Conservation (phyloP, 1,140 invertebrate species). For the Pollicipes pollicipes region DNA sequence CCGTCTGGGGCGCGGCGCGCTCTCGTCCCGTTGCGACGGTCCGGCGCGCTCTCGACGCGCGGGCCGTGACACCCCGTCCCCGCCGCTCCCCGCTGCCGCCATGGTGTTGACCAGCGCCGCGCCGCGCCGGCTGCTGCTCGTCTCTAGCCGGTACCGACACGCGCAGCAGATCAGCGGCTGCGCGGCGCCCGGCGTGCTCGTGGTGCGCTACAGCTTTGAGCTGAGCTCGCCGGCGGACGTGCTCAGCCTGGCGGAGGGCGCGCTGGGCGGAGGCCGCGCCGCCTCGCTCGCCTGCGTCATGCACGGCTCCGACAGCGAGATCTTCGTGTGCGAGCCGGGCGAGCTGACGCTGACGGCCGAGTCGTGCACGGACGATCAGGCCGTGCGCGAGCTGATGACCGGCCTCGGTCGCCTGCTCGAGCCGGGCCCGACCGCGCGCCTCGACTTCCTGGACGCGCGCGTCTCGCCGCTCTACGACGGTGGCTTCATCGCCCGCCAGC, state of each 20-base stretch:
- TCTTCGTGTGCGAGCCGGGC: slow-evolving; percentile 28
- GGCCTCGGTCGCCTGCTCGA: slow-evolving; percentile 20
- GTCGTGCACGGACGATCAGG: slow-evolving; percentile 19
- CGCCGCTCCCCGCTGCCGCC: no score
- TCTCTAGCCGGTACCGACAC: slow-evolving; percentile 4
- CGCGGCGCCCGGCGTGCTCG: neutral
- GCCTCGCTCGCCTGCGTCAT: slow-evolving; percentile 29
- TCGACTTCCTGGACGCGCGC: slow-evolving; percentile 29
- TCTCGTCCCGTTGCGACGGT: no score
- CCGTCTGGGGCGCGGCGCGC: no score
- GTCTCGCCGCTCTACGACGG: slow-evolving; percentile 23
- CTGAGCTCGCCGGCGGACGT: neutral
- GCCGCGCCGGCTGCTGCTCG: neutral
- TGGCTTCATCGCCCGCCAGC: slow-evolving; percentile 21
- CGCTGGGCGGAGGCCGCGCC: slow-evolving; percentile 23
- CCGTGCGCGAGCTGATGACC: slow-evolving; percentile 25
- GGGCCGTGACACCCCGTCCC: no score
- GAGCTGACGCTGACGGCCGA: slow-evolving; percentile 15
- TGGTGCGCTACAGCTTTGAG: slow-evolving; percentile 1
- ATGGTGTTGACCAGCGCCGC: neutral
- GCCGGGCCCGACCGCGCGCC: slow-evolving; percentile 17
- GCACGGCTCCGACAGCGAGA: slow-evolving; percentile 25
- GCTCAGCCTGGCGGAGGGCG: neutral
- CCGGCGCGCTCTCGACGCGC: neutral
- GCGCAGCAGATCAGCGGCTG: neutral